Evolutionary conservation across 1,140 invertebrate genomes (phyloP).

Genomic region (Drosophila ficusphila): DNA sequence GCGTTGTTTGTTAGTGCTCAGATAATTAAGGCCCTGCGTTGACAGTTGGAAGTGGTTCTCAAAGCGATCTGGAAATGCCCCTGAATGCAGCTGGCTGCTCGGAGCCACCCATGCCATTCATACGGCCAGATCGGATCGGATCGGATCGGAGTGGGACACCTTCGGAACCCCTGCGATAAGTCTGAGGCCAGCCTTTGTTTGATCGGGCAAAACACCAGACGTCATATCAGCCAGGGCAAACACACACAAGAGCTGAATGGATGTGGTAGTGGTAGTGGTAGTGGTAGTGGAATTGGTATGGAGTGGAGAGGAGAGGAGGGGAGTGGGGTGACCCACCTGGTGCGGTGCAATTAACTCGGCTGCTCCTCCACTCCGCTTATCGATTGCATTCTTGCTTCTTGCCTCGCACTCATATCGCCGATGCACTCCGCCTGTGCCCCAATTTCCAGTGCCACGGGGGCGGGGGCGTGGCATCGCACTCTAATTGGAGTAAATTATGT

Average conservation of each 20-base stretch:
- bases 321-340: slow-evolving; percentile 24
- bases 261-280: not conserved
- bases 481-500: slow-evolving; percentile 80
- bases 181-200: slow-evolving; percentile 27
- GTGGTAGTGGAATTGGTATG: too few relatives aligned
- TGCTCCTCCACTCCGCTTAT: slow-evolving; percentile 23
- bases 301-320: too few relatives aligned
- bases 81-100: slow-evolving; percentile 13
- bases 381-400: slow-evolving; percentile 66
- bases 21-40: not conserved
- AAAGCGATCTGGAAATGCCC: slow-evolving; percentile 12
- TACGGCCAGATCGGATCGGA: slow-evolving; percentile 7
- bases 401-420: slow-evolving; percentile 36
- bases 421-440: slow-evolving; percentile 58
- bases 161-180: slow-evolving; percentile 3
- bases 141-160: slow-evolving; percentile 2
- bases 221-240: slow-evolving; percentile 30
- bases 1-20: not conserved
- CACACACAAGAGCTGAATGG: slow-evolving; percentile 7
- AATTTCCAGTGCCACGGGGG: slow-evolving; percentile 31
- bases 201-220: slow-evolving; percentile 39
- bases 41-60: slow-evolving; percentile 25
- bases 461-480: slow-evolving; percentile 48
- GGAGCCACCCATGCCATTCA: not conserved
- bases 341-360: slow-evolving; percentile 35